Conservation (phyloP, 2,888 invertebrate species). For the Amblyjoppa proteus region DNA sequence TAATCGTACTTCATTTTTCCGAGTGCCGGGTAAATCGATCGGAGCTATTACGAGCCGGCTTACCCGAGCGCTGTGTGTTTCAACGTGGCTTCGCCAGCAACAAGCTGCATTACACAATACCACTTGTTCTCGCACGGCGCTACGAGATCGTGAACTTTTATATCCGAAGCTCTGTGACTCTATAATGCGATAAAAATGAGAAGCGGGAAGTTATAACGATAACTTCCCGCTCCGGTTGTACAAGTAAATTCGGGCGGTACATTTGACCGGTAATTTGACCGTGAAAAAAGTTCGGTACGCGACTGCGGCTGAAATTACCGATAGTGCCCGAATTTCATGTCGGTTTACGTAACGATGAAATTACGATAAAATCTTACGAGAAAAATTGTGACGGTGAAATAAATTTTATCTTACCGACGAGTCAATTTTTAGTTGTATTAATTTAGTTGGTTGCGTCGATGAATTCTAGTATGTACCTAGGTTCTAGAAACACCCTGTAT, state of each 20-base stretch:
- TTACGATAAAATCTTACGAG: no score
- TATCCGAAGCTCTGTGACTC: background rate
- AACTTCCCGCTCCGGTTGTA: background rate
- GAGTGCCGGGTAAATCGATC: conserved; percentile 3
- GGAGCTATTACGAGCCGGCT: background rate
- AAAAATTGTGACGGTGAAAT: no score
- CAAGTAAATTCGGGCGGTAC: no score
- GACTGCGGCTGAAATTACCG: no score
- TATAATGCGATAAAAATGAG: background rate
- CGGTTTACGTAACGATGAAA: no score
- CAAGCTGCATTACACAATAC: conserved; percentile 5
- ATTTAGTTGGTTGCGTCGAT: background rate
- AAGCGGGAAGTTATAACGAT: background rate
- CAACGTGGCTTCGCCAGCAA: conserved; percentile 12
- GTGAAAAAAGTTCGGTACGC: no score
- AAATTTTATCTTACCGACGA: background rate
- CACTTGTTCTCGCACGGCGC: background rate
- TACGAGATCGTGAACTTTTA: background rate
- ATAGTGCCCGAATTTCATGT: no score
- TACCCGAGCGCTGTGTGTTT: background rate
- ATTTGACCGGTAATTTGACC: no score
- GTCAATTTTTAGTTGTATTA: background rate
- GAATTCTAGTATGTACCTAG: background rate
- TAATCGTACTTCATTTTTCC: background rate
- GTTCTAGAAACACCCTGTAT: no score